These are phyloP conservation scores for Spodoptera picta DNA, from an alignment of 2,888 invertebrate genomes.

Conservation along the genomic window DNA sequence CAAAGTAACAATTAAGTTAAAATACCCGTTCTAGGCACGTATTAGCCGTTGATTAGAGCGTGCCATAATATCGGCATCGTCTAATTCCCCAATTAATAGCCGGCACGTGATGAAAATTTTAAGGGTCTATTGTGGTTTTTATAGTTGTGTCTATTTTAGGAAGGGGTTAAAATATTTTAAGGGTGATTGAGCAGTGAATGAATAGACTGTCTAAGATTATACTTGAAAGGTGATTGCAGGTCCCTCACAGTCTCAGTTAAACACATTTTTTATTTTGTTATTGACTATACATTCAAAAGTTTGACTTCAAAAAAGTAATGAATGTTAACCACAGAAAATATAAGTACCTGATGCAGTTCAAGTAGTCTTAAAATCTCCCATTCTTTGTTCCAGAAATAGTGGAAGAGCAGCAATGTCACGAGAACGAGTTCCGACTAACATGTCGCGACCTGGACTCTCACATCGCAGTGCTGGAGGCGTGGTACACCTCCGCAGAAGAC, in stretches of 20 bases:
- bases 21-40: conserved; percentile 38
- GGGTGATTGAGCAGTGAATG: neutral
- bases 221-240: no score
- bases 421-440: conserved; percentile 89
- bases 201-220: neutral
- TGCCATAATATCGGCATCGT: conserved; percentile 16
- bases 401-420: conserved; percentile 89
- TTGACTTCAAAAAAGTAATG: no score
- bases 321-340: no score
- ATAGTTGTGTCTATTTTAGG: conserved; percentile 2
- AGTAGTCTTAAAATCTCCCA: conserved; percentile 10
- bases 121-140: conserved; percentile 19
- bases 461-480: conserved; percentile 90
- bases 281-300: no score
- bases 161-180: neutral
- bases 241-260: no score
- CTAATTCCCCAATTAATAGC: conserved; percentile 40
- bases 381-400: conserved; percentile 89
- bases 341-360: no score
- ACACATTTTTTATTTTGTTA: no score
- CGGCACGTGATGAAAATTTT: conserved; percentile 31
- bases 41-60: conserved; percentile 17
- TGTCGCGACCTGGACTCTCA: conserved; percentile 90
- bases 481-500: conserved; percentile 83
- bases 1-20: conserved; percentile 15